A percentile compares a stretch with the other conserved stretches of the same genome.
phyloP scores from a whole-genome alignment of 2,888 invertebrate species.

The Polietes domitor region DNA sequence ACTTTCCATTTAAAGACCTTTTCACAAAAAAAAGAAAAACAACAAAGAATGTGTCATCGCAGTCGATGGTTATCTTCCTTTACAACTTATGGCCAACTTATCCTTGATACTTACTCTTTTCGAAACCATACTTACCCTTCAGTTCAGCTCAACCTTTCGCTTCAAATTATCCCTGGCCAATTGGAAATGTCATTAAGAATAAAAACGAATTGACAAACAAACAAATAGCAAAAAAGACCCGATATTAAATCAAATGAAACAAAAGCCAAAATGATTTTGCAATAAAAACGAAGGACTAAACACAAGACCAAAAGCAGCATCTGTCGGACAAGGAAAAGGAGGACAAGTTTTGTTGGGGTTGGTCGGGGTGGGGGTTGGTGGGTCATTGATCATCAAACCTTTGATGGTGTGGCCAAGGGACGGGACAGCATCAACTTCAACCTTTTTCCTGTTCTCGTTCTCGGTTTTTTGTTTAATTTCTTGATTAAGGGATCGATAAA shows the following conservation, averaged over 20 bases:
- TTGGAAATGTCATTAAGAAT: neutral
- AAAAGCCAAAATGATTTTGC: neutral
- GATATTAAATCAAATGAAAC: neutral
- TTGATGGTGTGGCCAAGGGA: neutral
- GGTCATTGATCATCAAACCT: neutral
- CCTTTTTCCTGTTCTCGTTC: neutral
- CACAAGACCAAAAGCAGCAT: neutral
- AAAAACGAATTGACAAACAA: neutral
- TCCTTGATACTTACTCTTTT: neutral
- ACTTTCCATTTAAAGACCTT: neutral
- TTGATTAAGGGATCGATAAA: conserved; percentile 18
- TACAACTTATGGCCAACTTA: neutral
- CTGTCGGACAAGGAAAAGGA: neutral
- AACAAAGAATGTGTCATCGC: no score
- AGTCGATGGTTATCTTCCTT: neutral
- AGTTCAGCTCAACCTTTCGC: neutral
- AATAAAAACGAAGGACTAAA: neutral
- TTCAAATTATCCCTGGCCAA: neutral
- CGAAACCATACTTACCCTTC: neutral
- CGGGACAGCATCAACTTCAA: neutral
- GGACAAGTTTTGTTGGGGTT: neutral
- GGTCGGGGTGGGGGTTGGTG: neutral
- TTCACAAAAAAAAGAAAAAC: no score
- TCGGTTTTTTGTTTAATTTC: conserved; percentile 1
- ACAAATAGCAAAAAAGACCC: neutral